Conservation (phyloP, 2,113 vertebrate species). For the Heterotilapia buettikoferi region DNA sequence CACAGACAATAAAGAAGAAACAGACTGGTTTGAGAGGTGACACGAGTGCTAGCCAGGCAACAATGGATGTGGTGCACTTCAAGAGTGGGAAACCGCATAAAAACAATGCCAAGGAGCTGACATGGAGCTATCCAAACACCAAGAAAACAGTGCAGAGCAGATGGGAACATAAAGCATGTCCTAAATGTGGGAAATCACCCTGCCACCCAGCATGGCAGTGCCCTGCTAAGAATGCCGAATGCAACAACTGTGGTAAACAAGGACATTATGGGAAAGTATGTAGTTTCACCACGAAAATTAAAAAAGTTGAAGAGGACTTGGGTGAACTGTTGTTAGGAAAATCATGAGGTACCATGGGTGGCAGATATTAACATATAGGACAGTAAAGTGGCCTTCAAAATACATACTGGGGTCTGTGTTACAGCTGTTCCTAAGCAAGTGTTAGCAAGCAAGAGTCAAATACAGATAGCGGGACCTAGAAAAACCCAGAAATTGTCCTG, state of each 20-base stretch:
- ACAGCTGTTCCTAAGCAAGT: not conserved
- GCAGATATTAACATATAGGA: not conserved
- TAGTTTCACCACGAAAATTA: not conserved
- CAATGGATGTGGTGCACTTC: not conserved
- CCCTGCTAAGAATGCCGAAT: not conserved
- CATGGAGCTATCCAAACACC: not conserved
- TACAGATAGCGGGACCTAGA: not conserved
- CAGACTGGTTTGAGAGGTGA: not conserved
- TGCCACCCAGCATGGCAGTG: not conserved
- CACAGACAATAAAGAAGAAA: not conserved
- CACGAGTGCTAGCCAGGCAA: not conserved
- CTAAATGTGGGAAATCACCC: not conserved
- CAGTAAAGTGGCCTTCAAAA: not conserved
- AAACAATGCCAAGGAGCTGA: not conserved
- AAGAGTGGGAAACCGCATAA: not conserved
- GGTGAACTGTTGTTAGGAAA: not conserved
- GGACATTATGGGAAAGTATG: not conserved
- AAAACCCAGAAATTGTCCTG: not conserved
- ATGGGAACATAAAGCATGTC: not conserved
- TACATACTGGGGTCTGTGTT: not conserved
- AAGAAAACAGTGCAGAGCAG: not conserved
- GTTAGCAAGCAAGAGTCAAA: not conserved
- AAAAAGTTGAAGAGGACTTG: not conserved
- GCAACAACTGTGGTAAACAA: not conserved
- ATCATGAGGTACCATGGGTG: not conserved